phyloP scores from a whole-genome alignment of 1,140 invertebrate genomes.

The Maniola jurtina region DNA sequence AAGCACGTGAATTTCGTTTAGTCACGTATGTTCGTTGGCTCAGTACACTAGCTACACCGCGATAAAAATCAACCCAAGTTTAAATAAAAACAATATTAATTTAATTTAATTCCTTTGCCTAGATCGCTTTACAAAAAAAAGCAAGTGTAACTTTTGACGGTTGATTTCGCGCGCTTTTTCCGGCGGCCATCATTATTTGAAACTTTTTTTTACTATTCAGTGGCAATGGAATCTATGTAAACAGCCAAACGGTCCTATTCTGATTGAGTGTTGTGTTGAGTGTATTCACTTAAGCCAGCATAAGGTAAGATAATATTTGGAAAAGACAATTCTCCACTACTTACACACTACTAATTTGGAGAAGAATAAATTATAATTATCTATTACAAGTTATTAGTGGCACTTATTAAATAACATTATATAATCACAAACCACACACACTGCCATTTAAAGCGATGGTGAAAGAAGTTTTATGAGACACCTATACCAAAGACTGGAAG shows the following conservation, averaged over 20 bases:
- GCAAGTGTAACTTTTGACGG: not conserved
- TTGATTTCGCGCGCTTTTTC: conserved; percentile 31
- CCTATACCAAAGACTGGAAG: no score
- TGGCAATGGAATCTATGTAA: conserved; percentile 44
- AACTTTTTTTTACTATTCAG: conserved; percentile 57
- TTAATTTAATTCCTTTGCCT: not conserved
- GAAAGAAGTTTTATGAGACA: no score
- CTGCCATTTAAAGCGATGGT: no score
- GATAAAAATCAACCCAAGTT: conserved; percentile 40
- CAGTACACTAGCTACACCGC: conserved; percentile 42
- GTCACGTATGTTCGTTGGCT: conserved; percentile 63
- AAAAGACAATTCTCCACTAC: no score
- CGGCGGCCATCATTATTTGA: conserved; percentile 42
- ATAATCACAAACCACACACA: no score
- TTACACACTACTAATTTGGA: no score
- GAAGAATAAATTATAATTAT: no score
- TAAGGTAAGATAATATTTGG: conserved; percentile 18
- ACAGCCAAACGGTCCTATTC: conserved; percentile 30
- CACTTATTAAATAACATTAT: no score
- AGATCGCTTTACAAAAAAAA: not conserved
- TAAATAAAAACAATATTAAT: conserved; percentile 15
- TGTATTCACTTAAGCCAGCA: conserved; percentile 27
- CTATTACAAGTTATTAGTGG: no score
- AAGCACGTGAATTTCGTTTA: conserved; percentile 58
- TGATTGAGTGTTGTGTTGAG: conserved; percentile 38